These are phyloP conservation scores for Sesamia nonagrioides DNA, from an alignment of 1,140 invertebrate species.

Conservation along the genomic window DNA sequence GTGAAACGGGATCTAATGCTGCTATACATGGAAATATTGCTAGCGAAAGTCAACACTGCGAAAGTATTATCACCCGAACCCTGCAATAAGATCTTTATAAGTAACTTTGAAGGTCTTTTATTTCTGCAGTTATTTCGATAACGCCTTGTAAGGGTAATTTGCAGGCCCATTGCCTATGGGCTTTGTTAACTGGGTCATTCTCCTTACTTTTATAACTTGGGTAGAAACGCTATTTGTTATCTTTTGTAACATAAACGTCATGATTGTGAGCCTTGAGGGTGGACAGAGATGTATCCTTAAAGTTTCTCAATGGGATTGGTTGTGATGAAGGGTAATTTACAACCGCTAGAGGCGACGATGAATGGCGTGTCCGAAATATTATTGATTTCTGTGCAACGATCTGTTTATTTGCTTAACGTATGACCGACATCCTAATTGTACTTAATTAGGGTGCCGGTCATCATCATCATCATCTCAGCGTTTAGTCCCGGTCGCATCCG, in stretches of 20 bases:
- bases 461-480: no score
- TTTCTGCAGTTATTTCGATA: conserved; percentile 35
- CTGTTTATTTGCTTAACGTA: neutral
- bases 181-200: conserved; percentile 16
- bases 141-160: conserved; percentile 14
- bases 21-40: neutral
- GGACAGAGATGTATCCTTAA: neutral
- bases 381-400: neutral
- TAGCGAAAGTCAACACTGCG: conserved; percentile 11
- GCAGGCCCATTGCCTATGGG: conserved; percentile 12
- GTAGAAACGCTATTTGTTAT: conserved; percentile 26
- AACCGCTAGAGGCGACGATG: neutral
- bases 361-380: no score
- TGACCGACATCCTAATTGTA: no score
- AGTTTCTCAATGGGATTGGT: conserved; percentile 1
- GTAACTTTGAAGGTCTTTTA: conserved; percentile 13
- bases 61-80: conserved; percentile 5
- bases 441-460: no score
- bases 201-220: conserved; percentile 20
- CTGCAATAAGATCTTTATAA: conserved; percentile 19
- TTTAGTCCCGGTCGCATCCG: no score
- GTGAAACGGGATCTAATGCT: neutral
- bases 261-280: neutral
- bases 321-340: neutral
- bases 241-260: conserved; percentile 27